phyloP scores from a whole-genome alignment of 2,888 invertebrate genomes.

The Capitulum mitella region DNA sequence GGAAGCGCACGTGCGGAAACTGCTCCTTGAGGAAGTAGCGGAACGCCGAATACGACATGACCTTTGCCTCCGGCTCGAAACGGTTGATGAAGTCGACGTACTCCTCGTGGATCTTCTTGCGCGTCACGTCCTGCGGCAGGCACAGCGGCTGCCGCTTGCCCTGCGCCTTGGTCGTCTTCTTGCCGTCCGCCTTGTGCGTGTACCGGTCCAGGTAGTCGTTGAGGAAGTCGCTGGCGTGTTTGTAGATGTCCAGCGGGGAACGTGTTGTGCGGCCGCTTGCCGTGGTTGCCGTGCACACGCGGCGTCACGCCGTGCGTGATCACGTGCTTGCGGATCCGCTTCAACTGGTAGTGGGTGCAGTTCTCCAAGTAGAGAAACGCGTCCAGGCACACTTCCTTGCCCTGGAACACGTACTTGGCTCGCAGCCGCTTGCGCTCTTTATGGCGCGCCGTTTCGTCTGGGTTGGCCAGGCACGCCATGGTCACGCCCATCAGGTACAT shows the following conservation, averaged over 20 bases:
- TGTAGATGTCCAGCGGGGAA: slow-evolving; percentile 69
- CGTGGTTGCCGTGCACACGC: slow-evolving; percentile 68
- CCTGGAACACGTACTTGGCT: slow-evolving; percentile 69
- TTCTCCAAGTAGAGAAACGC: slow-evolving; percentile 71
- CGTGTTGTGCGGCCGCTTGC: slow-evolving; percentile 71
- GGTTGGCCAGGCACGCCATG: slow-evolving; percentile 68
- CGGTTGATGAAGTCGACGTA: slow-evolving; percentile 66
- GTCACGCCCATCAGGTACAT: slow-evolving; percentile 81
- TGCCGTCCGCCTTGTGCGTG: slow-evolving; percentile 32
- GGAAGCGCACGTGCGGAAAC: slow-evolving; percentile 63
- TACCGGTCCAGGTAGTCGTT: slow-evolving; percentile 56
- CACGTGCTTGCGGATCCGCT: slow-evolving; percentile 66
- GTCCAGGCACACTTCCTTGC: slow-evolving; percentile 66
- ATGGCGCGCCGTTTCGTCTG: slow-evolving; percentile 60
- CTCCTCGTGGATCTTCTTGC: slow-evolving; percentile 65
- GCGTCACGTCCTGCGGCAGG: slow-evolving; percentile 52
- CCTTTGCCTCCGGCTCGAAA: slow-evolving; percentile 59
- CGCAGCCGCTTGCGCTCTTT: slow-evolving; percentile 63
- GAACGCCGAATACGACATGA: slow-evolving; percentile 73
- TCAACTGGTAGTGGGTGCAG: slow-evolving; percentile 69
- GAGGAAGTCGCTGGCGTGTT: slow-evolving; percentile 66
- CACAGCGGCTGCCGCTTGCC: slow-evolving; percentile 33
- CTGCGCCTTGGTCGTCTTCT: slow-evolving; percentile 34
- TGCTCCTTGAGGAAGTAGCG: slow-evolving; percentile 73
- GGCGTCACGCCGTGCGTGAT: slow-evolving; percentile 72